Percentiles rank a stretch among this genome's conserved stretches.
These are phyloP conservation scores for Drosophila demipolita DNA, from an alignment of 2,888 invertebrate species.

Conservation along the genomic window DNA sequence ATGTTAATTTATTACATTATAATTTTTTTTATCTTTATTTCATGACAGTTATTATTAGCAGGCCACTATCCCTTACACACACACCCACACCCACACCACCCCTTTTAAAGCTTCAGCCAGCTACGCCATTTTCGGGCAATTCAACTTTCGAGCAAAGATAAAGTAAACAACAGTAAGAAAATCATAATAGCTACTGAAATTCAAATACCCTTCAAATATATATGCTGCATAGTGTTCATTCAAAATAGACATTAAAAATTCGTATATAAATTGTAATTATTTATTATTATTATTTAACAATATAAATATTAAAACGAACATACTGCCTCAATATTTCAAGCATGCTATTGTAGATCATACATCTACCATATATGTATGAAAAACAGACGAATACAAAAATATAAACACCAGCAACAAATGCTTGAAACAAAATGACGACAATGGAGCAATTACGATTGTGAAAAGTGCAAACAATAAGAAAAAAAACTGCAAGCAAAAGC, in stretches of 20 bases:
- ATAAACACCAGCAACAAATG: background rate
- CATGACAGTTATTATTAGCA: background rate
- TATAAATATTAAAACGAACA: background rate
- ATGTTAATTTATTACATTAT: background rate
- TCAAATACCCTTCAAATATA: background rate
- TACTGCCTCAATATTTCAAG: background rate
- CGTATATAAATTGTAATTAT: background rate
- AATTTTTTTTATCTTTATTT: background rate
- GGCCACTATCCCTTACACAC: too few species aligned
- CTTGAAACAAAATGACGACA: background rate
- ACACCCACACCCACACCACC: background rate
- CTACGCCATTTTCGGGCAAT: slow-evolving; percentile 54
- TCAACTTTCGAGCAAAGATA: slow-evolving; percentile 49
- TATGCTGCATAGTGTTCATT: background rate
- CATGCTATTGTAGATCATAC: background rate
- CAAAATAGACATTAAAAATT: background rate
- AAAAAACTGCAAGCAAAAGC: background rate
- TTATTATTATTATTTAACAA: background rate
- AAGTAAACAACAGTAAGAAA: slow-evolving; percentile 9
- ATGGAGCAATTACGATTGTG: background rate
- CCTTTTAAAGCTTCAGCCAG: slow-evolving; percentile 1
- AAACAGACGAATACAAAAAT: background rate
- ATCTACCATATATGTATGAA: background rate
- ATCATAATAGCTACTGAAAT: background rate
- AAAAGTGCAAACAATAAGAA: background rate